Conservation (phyloP, 2,888 invertebrate species). For the Incurvaria masculella region DNA sequence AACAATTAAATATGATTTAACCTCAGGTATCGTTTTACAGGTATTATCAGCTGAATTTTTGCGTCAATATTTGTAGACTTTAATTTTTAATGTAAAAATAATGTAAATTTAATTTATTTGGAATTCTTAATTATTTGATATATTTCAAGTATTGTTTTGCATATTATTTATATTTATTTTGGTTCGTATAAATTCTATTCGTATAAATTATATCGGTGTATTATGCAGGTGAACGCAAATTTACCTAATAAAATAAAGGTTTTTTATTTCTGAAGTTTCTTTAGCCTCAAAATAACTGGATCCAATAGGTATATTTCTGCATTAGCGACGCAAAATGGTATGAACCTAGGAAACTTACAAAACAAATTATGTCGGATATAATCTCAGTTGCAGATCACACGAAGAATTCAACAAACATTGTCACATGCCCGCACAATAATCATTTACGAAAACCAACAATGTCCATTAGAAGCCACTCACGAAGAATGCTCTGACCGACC, state of each 20-base stretch:
- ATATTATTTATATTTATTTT: not conserved
- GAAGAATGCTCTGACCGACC: not conserved
- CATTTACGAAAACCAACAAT: not conserved
- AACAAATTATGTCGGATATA: too few species aligned
- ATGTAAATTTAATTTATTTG: not conserved
- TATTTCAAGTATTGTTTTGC: not conserved
- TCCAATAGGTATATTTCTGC: too few species aligned
- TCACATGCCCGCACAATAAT: not conserved
- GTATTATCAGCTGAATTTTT: too few species aligned
- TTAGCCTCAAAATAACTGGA: too few species aligned
- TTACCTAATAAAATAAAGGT: too few species aligned
- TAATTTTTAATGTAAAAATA: not conserved
- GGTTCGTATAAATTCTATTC: not conserved
- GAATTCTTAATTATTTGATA: not conserved
- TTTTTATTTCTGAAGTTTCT: too few species aligned
- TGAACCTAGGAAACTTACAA: too few species aligned
- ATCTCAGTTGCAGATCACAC: too few species aligned
- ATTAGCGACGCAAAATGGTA: too few species aligned
- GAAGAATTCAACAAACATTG: not conserved
- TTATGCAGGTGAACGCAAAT: too few species aligned
- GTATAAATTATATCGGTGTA: not conserved
- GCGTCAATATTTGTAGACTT: not conserved
- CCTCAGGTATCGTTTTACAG: too few species aligned
- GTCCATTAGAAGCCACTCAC: not conserved
- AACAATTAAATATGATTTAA: too few species aligned